Base-by-base conservation (phyloP, 2,113 vertebrate genomes). In the Marcusenius ussheri region DNA sequence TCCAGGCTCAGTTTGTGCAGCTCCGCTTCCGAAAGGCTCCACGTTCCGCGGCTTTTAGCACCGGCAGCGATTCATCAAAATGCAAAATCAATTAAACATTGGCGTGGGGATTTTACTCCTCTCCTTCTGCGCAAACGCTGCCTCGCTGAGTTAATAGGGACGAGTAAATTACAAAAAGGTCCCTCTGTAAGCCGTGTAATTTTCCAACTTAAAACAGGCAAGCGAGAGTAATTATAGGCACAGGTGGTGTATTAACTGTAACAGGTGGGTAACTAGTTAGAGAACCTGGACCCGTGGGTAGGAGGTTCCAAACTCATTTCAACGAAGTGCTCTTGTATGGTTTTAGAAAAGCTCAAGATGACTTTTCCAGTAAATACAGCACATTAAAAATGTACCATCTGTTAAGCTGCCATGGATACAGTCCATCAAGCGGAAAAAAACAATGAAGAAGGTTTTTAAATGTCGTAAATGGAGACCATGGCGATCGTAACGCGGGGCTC, bases 1-100 rank as follows among this genome's bases (percentile, higher is more conserved):
- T 56, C 50, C 47, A 6, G 49, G 83, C 42, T 4, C 39, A 21
- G 39, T 24, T 17, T 46, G 80, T n/a, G 47, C 24, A 35, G 13
- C n/a, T 31, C 49, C 47, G 56, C 85, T 24, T 46, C 45, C 21
- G 39, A 84, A 84, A 84, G 39, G 19, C 21, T 87, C 19, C 27
- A 51, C 3, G 27, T 17, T 7, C 27, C 13, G 15, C 0, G 31
- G 7, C 10, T 53, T 87, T 19, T 35, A 53, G 27, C 50, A 56
- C 85, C 85, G 17, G 85, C 85, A 87, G 85, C 49, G 19, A 35
- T 31, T 87, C 49, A 87, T 87, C 21, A 27, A 35, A 87, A 87
- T 87, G 85, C 85, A 53, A 53, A 87, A 87, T 87, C 85, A 87
- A 87, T 87, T 87, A 31, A 87, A 87, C 24, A 39, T 87, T 39